Percentiles rank a stretch among this genome's conserved stretches.
Evolutionary conservation across 2,888 invertebrate species (phyloP).

Genomic region (Drosophila vallismaia): DNA sequence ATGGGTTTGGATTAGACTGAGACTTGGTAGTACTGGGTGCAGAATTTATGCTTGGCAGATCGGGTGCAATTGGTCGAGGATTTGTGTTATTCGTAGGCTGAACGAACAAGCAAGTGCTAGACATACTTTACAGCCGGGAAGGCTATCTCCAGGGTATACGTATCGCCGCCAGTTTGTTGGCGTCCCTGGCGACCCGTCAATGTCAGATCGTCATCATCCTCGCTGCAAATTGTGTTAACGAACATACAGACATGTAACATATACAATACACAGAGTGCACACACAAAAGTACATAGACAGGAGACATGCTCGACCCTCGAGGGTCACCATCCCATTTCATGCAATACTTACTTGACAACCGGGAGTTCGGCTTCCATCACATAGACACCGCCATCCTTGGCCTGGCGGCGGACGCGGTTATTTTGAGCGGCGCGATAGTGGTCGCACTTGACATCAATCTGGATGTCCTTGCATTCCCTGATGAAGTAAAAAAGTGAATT

Average conservation of each 20-base stretch:
- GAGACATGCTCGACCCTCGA: conserved; percentile 44
- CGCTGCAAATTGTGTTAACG: conserved; percentile 78
- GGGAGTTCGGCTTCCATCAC: conserved; percentile 92
- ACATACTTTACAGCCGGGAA: conserved; percentile 97
- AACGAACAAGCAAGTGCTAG: conserved; percentile 34
- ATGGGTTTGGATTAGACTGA: conserved; percentile 58
- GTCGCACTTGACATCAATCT: conserved; percentile 96
- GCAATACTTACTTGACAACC: conserved; percentile 91
- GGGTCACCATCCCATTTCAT: not conserved
- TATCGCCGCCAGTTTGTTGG: conserved; percentile 91
- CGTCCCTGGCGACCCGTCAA: conserved; percentile 89
- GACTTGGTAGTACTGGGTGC: conserved; percentile 60
- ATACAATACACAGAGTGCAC: conserved; percentile 53
- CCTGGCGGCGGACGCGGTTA: conserved; percentile 88
- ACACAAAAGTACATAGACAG: conserved; percentile 23
- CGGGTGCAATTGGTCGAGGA: conserved; percentile 30
- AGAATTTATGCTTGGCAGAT: conserved; percentile 45
- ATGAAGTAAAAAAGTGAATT: not conserved
- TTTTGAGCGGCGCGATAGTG: conserved; percentile 86
- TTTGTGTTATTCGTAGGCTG: conserved; percentile 13
- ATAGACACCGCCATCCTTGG: conserved; percentile 90
- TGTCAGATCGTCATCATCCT: conserved; percentile 73
- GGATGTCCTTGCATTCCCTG: conserved; percentile 94
- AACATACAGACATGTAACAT: conserved; percentile 61
- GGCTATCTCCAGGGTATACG: conserved; percentile 95